Percentiles rank a stretch among this genome's conserved stretches.
These are phyloP conservation scores for Eira barbara DNA, from an alignment of 2,113 vertebrate species.

Conservation along the genomic window DNA sequence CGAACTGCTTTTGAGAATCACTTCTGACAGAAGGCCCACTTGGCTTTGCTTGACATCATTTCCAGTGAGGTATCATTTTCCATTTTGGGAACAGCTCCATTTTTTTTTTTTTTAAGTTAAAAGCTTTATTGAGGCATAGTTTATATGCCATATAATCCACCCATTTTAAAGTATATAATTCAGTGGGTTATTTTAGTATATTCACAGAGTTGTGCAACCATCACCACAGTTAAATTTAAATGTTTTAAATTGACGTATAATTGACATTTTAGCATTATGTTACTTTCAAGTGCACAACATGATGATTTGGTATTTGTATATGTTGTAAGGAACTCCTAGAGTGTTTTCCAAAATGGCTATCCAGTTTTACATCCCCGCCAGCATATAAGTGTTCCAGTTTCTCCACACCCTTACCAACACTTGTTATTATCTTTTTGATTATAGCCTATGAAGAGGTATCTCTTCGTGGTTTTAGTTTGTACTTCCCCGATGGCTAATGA, in stretches of 20 bases:
- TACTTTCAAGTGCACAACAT: background rate
- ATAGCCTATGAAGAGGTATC: background rate
- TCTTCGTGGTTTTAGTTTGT: background rate
- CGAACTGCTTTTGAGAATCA: background rate
- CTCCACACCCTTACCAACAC: background rate
- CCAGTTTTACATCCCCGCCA: background rate
- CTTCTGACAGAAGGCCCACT: background rate
- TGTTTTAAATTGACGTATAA: background rate
- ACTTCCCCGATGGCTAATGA: background rate
- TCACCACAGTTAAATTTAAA: background rate
- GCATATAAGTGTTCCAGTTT: background rate
- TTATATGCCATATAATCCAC: background rate
- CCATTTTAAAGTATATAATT: background rate
- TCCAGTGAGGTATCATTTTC: conserved; percentile 13
- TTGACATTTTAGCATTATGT: background rate
- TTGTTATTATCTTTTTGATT: background rate
- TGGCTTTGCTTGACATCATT: conserved; percentile 15
- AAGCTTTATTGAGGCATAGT: background rate
- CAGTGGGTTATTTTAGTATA: background rate
- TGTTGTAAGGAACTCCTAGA: background rate
- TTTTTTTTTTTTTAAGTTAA: background rate
- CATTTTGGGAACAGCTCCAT: background rate
- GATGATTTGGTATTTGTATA: background rate
- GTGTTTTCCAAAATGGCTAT: background rate
- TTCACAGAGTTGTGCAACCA: background rate